These are phyloP conservation scores for Drosophila siamana DNA, from an alignment of 2,888 invertebrate species.

Conservation along the genomic window DNA sequence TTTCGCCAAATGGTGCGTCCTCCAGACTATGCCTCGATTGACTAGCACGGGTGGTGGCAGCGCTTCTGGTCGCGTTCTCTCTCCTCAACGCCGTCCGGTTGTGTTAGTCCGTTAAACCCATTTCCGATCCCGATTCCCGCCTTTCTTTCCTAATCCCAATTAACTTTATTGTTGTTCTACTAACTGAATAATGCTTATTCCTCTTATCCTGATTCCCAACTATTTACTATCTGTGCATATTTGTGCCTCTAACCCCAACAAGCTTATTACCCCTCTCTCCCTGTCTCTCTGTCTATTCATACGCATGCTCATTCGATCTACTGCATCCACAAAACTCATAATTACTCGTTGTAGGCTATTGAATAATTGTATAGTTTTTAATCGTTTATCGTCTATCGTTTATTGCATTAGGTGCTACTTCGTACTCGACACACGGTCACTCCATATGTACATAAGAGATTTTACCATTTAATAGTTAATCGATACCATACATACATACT, in stretches of 20 bases:
- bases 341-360: conserved; percentile 55
- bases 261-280: too few species aligned
- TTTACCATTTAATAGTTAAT: conserved; percentile 32
- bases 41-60: conserved; percentile 81
- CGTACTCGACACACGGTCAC: conserved; percentile 19
- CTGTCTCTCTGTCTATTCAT: conserved; percentile 12
- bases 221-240: conserved; percentile 11
- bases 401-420: conserved; percentile 31
- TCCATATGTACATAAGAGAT: conserved; percentile 35
- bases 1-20: conserved; percentile 16
- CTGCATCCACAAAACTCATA: too few species aligned
- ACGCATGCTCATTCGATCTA: conserved; percentile 35
- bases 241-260: conserved; percentile 14
- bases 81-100: conserved; percentile 40
- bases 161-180: neutral
- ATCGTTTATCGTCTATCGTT: conserved; percentile 12
- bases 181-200: too few species aligned
- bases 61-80: conserved; percentile 49
- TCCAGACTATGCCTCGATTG: conserved; percentile 71
- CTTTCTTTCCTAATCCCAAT: neutral
- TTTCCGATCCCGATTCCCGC: neutral
- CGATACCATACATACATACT: conserved; percentile 6
- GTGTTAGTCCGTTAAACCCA: conserved; percentile 52
- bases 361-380: conserved; percentile 62
- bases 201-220: too few species aligned